Conservation (phyloP, 2,888 invertebrate species). For the Uropetala carovei region DNA sequence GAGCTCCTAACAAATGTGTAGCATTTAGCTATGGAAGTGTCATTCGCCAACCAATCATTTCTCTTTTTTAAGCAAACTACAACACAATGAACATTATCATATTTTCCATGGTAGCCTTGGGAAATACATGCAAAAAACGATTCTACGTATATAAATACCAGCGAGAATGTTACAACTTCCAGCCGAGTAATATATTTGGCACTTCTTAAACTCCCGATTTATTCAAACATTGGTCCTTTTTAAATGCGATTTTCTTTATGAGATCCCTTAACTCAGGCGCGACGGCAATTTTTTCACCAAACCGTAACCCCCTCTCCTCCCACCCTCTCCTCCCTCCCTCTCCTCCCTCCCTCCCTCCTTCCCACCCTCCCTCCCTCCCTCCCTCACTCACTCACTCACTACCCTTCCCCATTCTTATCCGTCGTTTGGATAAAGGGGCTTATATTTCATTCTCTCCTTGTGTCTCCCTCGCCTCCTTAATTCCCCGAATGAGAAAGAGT, state of each 20-base stretch:
- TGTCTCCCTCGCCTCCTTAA: neutral
- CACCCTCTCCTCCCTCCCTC: too few relatives aligned
- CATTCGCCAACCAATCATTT: too few relatives aligned
- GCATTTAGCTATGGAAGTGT: too few relatives aligned
- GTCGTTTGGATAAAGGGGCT: constrained; percentile 3
- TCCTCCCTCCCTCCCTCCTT: neutral
- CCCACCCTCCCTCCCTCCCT: neutral
- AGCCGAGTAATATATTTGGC: too few relatives aligned
- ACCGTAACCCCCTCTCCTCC: neutral
- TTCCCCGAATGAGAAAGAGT: neutral
- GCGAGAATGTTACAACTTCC: too few relatives aligned
- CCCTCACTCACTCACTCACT: neutral
- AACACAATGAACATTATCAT: too few relatives aligned
- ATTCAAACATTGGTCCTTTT: constrained; percentile 10
- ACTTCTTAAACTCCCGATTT: neutral
- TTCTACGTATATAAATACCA: too few relatives aligned
- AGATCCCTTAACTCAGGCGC: neutral
- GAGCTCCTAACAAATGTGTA: too few relatives aligned
- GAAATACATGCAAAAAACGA: too few relatives aligned
- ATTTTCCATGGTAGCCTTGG: too few relatives aligned
- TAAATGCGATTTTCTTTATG: neutral
- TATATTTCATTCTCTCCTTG: neutral
- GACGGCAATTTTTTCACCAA: neutral
- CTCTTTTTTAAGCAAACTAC: too few relatives aligned
- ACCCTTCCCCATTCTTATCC: neutral